Evolutionary conservation across 2,113 vertebrate genomes (phyloP).

Genomic region (Coptodon rendalli): DNA sequence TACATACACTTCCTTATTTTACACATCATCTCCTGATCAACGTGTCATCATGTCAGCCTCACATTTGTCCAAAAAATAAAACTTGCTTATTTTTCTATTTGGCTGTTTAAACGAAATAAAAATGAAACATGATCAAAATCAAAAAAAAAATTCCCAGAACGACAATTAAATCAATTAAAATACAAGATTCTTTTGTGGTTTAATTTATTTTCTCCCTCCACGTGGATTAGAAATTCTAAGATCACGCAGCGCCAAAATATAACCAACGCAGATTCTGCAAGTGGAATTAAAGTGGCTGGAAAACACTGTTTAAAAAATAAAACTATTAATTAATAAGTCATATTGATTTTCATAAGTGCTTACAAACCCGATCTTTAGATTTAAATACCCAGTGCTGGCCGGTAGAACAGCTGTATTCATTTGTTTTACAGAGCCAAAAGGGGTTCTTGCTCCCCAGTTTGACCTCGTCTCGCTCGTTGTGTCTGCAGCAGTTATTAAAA

Average conservation of each 20-base stretch:
- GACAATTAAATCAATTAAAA: not conserved
- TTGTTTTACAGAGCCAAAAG: not conserved
- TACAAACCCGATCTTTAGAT: not conserved
- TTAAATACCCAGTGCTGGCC: not conserved
- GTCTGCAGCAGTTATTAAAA: not conserved
- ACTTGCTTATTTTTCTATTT: not conserved
- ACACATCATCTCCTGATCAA: not conserved
- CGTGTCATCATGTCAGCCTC: not conserved
- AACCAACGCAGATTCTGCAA: not conserved
- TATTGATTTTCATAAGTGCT: not conserved
- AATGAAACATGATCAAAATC: not conserved
- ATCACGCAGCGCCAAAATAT: not conserved
- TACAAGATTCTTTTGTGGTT: not conserved
- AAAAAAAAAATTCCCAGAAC: accelerated
- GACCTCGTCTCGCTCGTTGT: not conserved
- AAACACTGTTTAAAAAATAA: not conserved
- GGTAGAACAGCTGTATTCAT: not conserved
- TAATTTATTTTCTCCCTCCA: not conserved
- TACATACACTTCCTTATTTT: not conserved
- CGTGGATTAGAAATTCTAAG: not conserved
- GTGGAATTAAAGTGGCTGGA: not conserved
- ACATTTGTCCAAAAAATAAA: not conserved
- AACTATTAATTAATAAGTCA: too few relatives aligned
- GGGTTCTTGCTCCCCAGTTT: not conserved
- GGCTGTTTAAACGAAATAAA: not conserved